Evolutionary conservation across 2,797 vertebrate species (phyloP), one percentile per base, ranked within the genome.

Genomic region (Crenuchus spilurus): DNA sequence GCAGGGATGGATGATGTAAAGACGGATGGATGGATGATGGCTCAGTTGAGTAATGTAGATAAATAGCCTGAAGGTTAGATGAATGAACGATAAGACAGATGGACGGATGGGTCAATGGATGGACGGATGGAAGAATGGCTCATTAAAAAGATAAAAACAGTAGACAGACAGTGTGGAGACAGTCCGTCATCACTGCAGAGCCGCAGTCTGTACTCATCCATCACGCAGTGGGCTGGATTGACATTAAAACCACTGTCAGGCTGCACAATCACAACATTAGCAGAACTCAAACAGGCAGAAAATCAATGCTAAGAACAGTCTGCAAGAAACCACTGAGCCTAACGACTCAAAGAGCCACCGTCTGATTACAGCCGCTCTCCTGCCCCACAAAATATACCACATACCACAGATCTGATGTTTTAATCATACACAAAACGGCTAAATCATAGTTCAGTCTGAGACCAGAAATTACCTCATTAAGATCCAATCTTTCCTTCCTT

Each of bases 211-310:
- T 4, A 41, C 39, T 13, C n/a, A n/a, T n/a, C 14, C 10, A 13
- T 14, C 39, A 41, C 39, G 4, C 41, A 16, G 41, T 4, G 13
- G 41, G 6, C 3, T n/a, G n/a, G n/a, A n/a, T n/a, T n/a, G n/a
- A n/a, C n/a, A n/a, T n/a, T n/a, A n/a, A n/a, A n/a, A n/a, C n/a
- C n/a, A n/a, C n/a, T n/a, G n/a, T 42, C n/a, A 51, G 20, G 10
- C 48, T 51, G 48, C 20, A 11, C 7, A 46, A 51, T 70, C 72
- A 79, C 75, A 86, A 49, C 42, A 79, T 42, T 16, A 42, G 14
- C 13, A 3, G 11, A 42, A 16, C 41, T 42, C 41, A 42, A 16
- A 42, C 13, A 42, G 41, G 13, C 41, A 42, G 1, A 14, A 42
- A n/a, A 42, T 16, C 41, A 42, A 42, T 42, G 41, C 2, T 42